These are phyloP conservation scores for Bugulina stolonifera DNA, from an alignment of 2,888 invertebrate genomes.

Conservation along the genomic window DNA sequence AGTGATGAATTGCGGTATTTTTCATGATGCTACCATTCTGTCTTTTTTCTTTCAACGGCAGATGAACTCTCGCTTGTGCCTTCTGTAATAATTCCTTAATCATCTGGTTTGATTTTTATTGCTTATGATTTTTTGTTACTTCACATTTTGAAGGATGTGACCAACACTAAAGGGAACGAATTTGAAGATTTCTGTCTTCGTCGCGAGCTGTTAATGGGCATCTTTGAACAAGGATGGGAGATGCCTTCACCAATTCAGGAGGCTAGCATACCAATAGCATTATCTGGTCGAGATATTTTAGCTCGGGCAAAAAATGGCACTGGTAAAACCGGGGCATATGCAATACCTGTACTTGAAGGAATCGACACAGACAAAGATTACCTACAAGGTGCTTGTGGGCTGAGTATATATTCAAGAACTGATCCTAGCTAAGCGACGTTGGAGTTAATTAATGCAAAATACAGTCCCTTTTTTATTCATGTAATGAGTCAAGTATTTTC, in stretches of 20 bases:
- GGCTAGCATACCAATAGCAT: conserved; percentile 88
- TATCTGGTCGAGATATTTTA: conserved; percentile 93
- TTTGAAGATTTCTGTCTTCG: conserved; percentile 99
- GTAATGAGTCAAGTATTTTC: background rate
- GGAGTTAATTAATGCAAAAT: background rate
- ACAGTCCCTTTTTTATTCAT: background rate
- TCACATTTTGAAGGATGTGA: conserved; percentile 93
- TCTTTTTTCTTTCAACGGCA: no score
- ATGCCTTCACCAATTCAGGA: conserved; percentile 98
- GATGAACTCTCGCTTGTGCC: no score
- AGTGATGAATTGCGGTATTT: no score
- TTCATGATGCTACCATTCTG: no score
- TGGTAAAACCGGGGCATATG: conserved; percentile 98
- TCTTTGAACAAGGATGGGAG: conserved; percentile 99
- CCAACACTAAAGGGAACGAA: conserved; percentile 96
- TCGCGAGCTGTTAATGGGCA: conserved; percentile 95
- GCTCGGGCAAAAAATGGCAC: conserved; percentile 99
- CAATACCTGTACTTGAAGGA: conserved; percentile 96
- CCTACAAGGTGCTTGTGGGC: conserved; percentile 75
- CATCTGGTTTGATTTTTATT: no score
- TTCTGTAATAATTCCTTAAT: no score
- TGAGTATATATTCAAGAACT: no score
- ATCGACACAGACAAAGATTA: conserved; percentile 69
- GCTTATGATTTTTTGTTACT: no score
- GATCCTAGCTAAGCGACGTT: no score